A percentile compares a stretch with the other conserved stretches of the same genome.
phyloP scores from a whole-genome alignment of 2,888 invertebrate genomes.

The Lobophora halterata region DNA sequence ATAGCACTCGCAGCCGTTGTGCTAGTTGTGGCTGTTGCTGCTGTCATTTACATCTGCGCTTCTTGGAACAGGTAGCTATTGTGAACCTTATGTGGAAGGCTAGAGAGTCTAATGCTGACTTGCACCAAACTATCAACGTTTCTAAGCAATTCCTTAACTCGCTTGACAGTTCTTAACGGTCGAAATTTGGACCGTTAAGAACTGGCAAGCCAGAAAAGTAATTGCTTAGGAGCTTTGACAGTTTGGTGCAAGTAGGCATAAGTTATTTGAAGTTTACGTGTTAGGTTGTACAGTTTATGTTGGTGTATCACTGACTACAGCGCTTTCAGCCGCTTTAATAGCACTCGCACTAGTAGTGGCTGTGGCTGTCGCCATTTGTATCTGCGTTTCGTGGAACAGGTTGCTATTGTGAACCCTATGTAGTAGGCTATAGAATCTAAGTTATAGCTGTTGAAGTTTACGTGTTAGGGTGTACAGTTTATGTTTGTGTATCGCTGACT shows the following conservation, averaged over 20 bases:
- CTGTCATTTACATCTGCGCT: conserved; percentile 95
- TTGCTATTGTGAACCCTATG: no score
- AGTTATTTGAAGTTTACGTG: no score
- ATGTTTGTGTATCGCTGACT: conserved; percentile 63
- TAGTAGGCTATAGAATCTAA: not conserved
- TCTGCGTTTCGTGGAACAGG: not conserved
- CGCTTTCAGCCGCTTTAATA: not conserved
- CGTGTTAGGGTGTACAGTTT: no score
- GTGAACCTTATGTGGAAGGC: not conserved
- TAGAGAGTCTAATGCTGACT: not conserved
- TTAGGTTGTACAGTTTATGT: no score
- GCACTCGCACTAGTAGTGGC: not conserved
- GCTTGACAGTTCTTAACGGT: no score
- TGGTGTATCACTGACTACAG: not conserved
- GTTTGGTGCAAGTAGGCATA: no score
- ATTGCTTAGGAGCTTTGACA: no score
- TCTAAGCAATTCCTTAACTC: no score
- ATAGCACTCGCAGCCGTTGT: conserved; percentile 95
- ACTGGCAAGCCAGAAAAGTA: no score
- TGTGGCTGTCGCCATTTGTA: not conserved
- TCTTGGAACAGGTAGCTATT: conserved; percentile 92
- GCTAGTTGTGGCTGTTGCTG: conserved; percentile 91
- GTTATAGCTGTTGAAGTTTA: no score
- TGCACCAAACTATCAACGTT: no score
- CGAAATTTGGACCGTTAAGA: no score